Base-by-base conservation (phyloP, 1,140 invertebrate species). In the Drosophila tani region DNA sequence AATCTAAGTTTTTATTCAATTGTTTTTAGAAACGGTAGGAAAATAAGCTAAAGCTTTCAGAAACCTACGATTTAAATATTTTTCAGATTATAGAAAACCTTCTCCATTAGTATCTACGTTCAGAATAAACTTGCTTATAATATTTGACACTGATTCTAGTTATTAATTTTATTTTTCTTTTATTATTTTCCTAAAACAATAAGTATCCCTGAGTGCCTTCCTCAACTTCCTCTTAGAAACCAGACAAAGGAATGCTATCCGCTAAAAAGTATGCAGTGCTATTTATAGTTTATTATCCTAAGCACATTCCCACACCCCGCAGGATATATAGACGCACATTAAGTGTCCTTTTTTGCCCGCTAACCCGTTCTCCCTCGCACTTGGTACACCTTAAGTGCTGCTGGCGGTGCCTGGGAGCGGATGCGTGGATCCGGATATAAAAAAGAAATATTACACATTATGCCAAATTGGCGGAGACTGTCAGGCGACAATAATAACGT, bases 361-460 rank as follows among this genome's bases (percentile, higher is more conserved):
- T 32, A 19, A 45, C 38, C 29, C 53, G 29, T 2, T 76, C 62
- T 66, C 68, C 60, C 27, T 43, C 46, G n/a, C 49, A 59, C 55
- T 67, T n/a, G 46, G 55, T 47, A 65, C 75, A 87, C 83, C 83
- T 87, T 71, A 74, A 76, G 75, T 87, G 69, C 74, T 82, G 68
- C 68, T 57, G 9, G 32, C 43, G 56, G 51, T 40, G 62, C 58
- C 46, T 24, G 51, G 45, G 12, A 35, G 68, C 76, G 83, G 77
- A 84, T 88, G 81, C 75, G 75, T 90, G 57, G 57, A 57, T 88
- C 17, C 40, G 86, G 85, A 85, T 90, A 91, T 90, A 90, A 90
- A 90, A 78, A 91, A 90, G 85, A 90, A 90, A 90, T 90, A 90
- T 90, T 90, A 90, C 85, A 80, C 86, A 90, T 90, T 90, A 90